Conservation (phyloP, 2,797 vertebrate genomes). For the Peromyscus nudipes region DNA sequence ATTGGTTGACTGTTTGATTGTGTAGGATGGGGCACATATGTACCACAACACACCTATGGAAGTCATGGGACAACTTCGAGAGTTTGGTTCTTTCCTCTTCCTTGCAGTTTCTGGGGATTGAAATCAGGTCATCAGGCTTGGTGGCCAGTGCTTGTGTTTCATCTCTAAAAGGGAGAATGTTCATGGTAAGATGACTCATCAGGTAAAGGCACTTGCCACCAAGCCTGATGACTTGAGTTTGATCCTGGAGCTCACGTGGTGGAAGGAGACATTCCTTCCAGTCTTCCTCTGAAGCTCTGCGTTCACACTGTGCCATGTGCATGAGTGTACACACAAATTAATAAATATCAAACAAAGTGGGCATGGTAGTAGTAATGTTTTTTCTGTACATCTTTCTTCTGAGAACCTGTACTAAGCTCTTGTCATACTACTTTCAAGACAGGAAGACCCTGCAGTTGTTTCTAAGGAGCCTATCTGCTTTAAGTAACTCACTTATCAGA, state of each 20-base stretch:
- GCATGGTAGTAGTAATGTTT: background rate
- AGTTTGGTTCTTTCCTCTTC: too few species aligned
- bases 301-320: background rate
- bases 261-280: background rate
- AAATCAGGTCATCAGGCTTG: background rate
- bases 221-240: background rate
- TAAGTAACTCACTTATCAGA: slow-evolving; percentile 29
- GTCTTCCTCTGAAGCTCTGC: background rate
- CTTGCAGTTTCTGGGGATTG: background rate
- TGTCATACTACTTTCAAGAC: slow-evolving; percentile 57
- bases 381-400: background rate
- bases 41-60: too few species aligned
- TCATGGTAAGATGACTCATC: too few species aligned
- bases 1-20: background rate
- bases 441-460: slow-evolving; percentile 53
- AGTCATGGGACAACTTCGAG: background rate
- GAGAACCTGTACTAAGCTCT: slow-evolving; percentile 29
- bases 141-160: background rate
- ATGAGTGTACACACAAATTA: background rate
- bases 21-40: background rate
- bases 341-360: background rate
- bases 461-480: slow-evolving; percentile 47
- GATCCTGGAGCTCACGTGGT: background rate
- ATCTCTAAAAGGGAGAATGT: background rate
- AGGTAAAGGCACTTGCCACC: background rate